A percentile compares a stretch with the other conserved stretches of the same genome.
Evolutionary conservation across 2,113 vertebrate genomes (phyloP).

Genomic region (Vombatus ursinus): DNA sequence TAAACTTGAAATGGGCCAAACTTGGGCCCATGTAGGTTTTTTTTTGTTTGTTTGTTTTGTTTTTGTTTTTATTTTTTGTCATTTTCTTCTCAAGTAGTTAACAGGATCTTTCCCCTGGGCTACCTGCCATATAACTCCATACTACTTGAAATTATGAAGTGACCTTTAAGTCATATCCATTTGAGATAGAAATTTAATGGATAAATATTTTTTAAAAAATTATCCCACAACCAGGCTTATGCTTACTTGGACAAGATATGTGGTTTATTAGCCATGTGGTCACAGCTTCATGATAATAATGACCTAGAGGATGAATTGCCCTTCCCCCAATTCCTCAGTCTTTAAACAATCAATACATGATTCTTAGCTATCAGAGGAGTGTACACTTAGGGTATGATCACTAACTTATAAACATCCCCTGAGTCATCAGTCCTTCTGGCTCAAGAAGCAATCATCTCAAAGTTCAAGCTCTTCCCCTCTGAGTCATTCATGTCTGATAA

Average conservation of each 20-base stretch:
- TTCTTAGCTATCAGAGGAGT: not conserved
- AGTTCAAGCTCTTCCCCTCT: not conserved
- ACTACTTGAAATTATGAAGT: not conserved
- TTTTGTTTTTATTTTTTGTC: not conserved
- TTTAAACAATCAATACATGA: not conserved
- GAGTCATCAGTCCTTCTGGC: not conserved
- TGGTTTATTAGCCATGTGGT: not conserved
- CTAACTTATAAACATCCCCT: not conserved
- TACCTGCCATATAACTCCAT: not conserved
- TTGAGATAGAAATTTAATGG: not conserved
- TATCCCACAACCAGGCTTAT: accelerated
- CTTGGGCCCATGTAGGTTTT: not conserved
- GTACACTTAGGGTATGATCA: not conserved
- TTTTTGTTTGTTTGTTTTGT: not conserved
- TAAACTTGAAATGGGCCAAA: not conserved
- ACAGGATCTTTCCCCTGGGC: not conserved
- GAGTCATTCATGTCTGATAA: not conserved
- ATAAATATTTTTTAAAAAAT: too few relatives aligned
- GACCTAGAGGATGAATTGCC: not conserved
- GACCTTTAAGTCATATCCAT: not conserved
- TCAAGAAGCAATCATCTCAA: not conserved
- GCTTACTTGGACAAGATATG: not conserved
- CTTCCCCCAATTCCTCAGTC: not conserved
- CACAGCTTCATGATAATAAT: not conserved
- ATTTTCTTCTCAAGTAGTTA: not conserved